Conservation (phyloP, 2,113 vertebrate species). For the Trinectes maculatus region DNA sequence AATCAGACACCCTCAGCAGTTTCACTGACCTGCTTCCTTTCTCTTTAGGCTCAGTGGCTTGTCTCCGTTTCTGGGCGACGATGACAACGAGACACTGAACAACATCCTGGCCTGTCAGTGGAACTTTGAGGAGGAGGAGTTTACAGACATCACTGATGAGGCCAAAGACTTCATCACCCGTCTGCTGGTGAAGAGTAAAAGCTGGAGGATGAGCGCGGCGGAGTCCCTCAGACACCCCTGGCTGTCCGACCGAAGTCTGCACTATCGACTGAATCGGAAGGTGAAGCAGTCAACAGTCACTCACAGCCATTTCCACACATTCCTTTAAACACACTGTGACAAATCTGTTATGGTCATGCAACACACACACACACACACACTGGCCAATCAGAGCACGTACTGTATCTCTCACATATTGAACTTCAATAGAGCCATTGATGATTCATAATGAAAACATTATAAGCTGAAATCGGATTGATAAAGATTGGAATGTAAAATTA, state of each 20-base stretch:
- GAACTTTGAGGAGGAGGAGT: conserved; percentile 95
- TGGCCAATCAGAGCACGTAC: too few relatives aligned
- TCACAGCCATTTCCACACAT: background rate
- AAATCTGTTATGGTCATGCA: background rate
- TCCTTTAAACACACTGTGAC: too few relatives aligned
- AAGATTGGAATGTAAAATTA: too few relatives aligned
- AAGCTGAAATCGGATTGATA: too few relatives aligned
- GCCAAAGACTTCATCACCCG: conserved; percentile 95
- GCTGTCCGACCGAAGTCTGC: conserved; percentile 90
- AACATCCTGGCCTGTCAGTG: conserved; percentile 94
- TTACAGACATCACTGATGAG: conserved; percentile 88
- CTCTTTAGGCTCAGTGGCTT: conserved; percentile 89
- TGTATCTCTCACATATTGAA: too few relatives aligned
- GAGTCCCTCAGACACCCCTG: conserved; percentile 93
- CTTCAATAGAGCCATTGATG: too few relatives aligned
- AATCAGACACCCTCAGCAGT: background rate
- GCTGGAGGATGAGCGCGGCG: conserved; percentile 95
- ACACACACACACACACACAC: too few relatives aligned
- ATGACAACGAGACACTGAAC: conserved; percentile 94
- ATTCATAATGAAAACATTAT: too few relatives aligned
- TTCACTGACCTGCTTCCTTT: conserved; percentile 7
- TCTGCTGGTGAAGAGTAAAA: conserved; percentile 95
- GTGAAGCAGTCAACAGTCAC: conserved; percentile 58
- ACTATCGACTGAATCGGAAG: conserved; percentile 85
- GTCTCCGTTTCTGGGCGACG: conserved; percentile 95